Evolutionary conservation across 2,113 vertebrate species (phyloP).

Genomic region (Leucosticte australis): DNA sequence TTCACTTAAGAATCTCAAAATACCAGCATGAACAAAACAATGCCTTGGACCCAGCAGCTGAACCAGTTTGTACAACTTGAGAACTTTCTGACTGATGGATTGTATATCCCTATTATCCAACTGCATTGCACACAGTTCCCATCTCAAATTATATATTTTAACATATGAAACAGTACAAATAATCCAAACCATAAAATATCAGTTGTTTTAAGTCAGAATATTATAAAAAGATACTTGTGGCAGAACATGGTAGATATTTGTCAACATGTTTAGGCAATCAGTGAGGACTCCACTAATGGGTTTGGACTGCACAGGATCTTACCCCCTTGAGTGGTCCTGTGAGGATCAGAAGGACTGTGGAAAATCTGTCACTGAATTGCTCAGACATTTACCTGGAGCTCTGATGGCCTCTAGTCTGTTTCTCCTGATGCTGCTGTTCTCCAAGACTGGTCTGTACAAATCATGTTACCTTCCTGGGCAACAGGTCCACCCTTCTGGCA

Average conservation of each 20-base stretch:
- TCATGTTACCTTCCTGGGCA: background rate
- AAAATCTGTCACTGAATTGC: background rate
- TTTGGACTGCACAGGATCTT: background rate
- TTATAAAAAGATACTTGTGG: background rate
- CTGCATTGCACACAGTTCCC: fast-evolving
- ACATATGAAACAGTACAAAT: background rate
- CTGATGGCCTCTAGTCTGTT: background rate
- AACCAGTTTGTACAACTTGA: background rate
- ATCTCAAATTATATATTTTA: background rate
- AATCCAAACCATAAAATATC: background rate
- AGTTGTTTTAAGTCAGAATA: background rate
- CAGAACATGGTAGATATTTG: background rate
- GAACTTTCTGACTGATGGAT: background rate
- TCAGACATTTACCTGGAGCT: background rate
- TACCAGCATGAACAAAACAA: background rate
- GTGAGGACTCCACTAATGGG: background rate
- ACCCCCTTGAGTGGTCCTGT: background rate
- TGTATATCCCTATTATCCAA: background rate
- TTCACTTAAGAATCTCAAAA: background rate
- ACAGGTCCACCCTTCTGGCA: background rate
- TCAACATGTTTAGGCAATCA: background rate
- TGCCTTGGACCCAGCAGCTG: background rate
- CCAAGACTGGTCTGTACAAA: background rate
- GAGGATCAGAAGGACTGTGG: background rate
- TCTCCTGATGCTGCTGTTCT: background rate